These are phyloP conservation scores for Cactoblastis cactorum DNA, from an alignment of 2,888 invertebrate species.

Conservation along the genomic window DNA sequence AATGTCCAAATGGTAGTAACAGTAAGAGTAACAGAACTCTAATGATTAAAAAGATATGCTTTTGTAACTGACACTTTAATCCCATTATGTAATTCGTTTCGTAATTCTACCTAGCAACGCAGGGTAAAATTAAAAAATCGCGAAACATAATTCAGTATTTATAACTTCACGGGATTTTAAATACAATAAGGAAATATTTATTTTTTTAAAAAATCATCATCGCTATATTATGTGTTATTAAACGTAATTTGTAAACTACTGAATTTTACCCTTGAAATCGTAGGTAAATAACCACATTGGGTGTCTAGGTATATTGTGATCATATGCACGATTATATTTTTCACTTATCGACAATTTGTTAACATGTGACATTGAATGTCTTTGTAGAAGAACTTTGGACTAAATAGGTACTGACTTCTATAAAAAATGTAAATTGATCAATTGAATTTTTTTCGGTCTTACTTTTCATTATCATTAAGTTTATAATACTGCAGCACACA, in stretches of 20 bases:
- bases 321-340: neutral
- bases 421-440: neutral
- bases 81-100: too few species aligned
- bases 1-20: too few species aligned
- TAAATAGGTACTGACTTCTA: neutral
- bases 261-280: neutral
- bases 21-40: too few species aligned
- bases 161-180: too few species aligned
- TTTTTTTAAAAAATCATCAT: too few species aligned
- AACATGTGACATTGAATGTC: neutral
- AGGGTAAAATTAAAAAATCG: too few species aligned
- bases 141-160: too few species aligned
- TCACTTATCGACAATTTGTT: neutral
- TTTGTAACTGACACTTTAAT: too few species aligned
- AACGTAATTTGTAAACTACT: neutral
- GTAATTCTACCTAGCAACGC: too few species aligned
- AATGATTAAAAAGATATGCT: too few species aligned
- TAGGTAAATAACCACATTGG: neutral
- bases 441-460: neutral
- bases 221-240: too few species aligned
- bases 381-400: constrained; percentile 11
- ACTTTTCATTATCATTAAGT: neutral
- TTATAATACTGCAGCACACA: constrained; percentile 1
- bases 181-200: too few species aligned
- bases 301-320: neutral